Evolutionary conservation across 2,113 vertebrate species (phyloP), one percentile per base, ranked within the genome.

Genomic region (Salvelinus namaycush): DNA sequence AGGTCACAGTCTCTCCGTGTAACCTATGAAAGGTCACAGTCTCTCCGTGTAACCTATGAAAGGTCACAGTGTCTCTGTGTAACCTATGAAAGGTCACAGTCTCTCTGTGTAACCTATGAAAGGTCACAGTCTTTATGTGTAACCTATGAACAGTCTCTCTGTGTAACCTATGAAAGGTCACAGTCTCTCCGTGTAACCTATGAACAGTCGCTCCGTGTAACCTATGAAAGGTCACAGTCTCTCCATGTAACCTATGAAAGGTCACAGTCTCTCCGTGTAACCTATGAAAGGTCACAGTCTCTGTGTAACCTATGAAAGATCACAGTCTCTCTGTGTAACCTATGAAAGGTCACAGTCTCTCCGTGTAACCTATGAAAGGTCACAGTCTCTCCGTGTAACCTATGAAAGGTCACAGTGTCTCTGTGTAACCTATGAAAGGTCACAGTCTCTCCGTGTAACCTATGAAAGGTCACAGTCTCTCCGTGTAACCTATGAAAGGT

Each of bases 81-180:
- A 76, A 88, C 78, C 64, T 96, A 93, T 80, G 87, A 95, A 89
- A 95, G 90, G 95, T 92, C 85, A 93, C 92, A 90, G 64, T 54
- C 16, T n/a, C n/a, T 16, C 22, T 39, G 34, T 39, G 34, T 39
- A 39, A 39, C 5, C 5, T 8, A 39, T 39, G 34, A 39, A 51
- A 31, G 3, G 22, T 27, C 29, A 29, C 92, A 90, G 66, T 54
- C 16, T 51, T 27, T 22, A 12, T 34, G 34, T 34, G 31, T 34
- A 34, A 34, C 5, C 5, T 7, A 34, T 34, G 31, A 34, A 26
- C 3, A 14, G 2, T 27, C 34, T 64, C 26, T 18, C n/a, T n/a
- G 7, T 14, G 16, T 86, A 76, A 88, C 78, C 62, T 96, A 93
- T 14, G 22, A 26, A 54, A 18, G 51, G 11, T 16, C 34, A 34